phyloP scores from a whole-genome alignment of 2,797 vertebrate genomes.

The Pteropus rufus region DNA sequence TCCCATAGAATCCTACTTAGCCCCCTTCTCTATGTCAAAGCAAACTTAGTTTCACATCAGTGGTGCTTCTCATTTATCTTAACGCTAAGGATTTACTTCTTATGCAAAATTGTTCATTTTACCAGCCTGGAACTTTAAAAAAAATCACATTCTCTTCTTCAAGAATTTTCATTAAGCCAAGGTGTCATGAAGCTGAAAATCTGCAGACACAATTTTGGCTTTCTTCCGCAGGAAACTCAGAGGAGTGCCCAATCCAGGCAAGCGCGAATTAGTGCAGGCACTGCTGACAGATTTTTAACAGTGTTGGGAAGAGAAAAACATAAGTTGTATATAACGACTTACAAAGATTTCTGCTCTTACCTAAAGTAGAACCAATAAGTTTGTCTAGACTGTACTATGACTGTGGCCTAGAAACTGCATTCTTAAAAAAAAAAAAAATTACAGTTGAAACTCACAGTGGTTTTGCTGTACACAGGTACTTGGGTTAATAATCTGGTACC shows the following conservation, averaged over 20 bases:
- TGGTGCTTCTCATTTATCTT: constrained; percentile 54
- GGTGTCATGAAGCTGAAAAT: constrained; percentile 67
- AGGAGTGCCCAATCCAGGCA: not conserved
- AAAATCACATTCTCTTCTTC: constrained; percentile 45
- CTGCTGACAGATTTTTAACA: not conserved
- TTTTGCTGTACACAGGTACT: not conserved
- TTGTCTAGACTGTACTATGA: not conserved
- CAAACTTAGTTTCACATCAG: constrained; percentile 63
- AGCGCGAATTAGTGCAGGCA: not conserved
- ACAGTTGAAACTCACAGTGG: not conserved
- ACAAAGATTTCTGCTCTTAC: not conserved
- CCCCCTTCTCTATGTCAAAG: constrained; percentile 55
- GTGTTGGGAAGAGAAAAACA: not conserved
- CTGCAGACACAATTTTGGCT: constrained; percentile 43
- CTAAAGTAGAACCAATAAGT: not conserved
- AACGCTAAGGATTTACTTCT: constrained; percentile 63
- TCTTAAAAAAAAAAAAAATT: not conserved
- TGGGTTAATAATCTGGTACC: not conserved
- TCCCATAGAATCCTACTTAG: constrained; percentile 58
- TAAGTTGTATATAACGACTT: not conserved
- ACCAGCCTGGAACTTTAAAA: constrained; percentile 46
- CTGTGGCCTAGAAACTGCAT: not conserved
- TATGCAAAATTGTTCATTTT: constrained; percentile 68
- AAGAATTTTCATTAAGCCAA: constrained; percentile 55
- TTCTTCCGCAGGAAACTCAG: not conserved